phyloP scores from a whole-genome alignment of 2,888 invertebrate genomes.

The Phlogophora meticulosa region DNA sequence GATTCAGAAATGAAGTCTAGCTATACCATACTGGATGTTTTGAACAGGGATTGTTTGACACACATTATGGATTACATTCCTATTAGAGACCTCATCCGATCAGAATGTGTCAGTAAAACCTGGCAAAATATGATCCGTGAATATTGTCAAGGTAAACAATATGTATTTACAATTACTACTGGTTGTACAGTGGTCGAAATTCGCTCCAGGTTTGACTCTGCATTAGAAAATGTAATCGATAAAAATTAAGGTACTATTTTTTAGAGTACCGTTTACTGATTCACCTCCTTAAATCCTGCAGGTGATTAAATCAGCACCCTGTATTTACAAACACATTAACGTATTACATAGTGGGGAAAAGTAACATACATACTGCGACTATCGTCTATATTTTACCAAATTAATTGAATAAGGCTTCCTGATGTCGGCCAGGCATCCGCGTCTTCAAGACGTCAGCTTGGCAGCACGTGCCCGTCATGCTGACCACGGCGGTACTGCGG shows the following conservation, averaged over 20 bases:
- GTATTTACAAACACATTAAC: too few species aligned
- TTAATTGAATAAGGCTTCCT: neutral
- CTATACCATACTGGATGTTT: slow-evolving; percentile 82
- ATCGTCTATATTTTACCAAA: too few species aligned
- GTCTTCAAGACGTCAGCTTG: slow-evolving; percentile 87
- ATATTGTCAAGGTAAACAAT: slow-evolving; percentile 84
- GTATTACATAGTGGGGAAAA: too few species aligned
- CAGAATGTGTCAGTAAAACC: slow-evolving; percentile 91
- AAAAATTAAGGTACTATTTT: too few species aligned
- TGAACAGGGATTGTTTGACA: slow-evolving; percentile 91
- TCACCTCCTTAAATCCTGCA: too few species aligned
- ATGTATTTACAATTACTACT: neutral
- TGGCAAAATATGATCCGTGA: slow-evolving; percentile 90
- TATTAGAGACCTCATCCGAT: slow-evolving; percentile 88
- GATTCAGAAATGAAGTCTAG: slow-evolving; percentile 37
- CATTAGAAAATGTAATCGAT: too few species aligned
- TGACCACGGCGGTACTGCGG: slow-evolving; percentile 88
- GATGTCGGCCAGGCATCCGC: slow-evolving; percentile 75
- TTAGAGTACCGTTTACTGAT: too few species aligned
- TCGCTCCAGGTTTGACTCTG: too few species aligned
- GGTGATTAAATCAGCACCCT: too few species aligned
- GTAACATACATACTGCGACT: too few species aligned
- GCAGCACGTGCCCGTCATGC: slow-evolving; percentile 76
- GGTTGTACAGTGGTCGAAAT: too few species aligned
- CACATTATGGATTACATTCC: slow-evolving; percentile 89